Percentiles rank a stretch among this genome's conserved stretches.
Evolutionary conservation across 2,113 vertebrate genomes (phyloP).

Genomic region (Sakesphorus luctuosus): DNA sequence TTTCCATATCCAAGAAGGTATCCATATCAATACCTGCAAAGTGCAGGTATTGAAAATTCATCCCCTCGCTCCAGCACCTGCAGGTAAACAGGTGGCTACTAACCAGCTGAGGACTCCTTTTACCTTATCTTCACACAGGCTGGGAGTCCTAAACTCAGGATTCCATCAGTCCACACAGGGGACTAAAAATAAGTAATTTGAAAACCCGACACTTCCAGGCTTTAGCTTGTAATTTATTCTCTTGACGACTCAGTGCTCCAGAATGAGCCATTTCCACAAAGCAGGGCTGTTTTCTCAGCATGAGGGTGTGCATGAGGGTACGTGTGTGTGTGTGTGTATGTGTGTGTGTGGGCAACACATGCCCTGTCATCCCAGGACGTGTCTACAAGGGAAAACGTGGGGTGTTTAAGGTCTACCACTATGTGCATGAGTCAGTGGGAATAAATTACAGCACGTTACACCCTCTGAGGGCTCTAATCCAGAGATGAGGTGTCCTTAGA

Average conservation of each 20-base stretch:
- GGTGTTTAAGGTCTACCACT: constrained; percentile 49
- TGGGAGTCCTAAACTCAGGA: neutral
- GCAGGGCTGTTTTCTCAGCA: neutral
- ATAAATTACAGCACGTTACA: constrained; percentile 20
- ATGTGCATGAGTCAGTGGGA: constrained; percentile 31
- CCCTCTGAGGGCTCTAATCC: constrained; percentile 11
- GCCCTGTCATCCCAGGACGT: neutral
- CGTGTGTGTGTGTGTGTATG: neutral
- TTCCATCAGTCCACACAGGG: neutral
- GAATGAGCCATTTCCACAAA: neutral
- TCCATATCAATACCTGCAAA: no score
- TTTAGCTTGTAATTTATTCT: neutral
- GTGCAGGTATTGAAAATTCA: neutral
- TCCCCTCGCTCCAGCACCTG: neutral
- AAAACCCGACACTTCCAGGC: neutral
- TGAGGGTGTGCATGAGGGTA: neutral
- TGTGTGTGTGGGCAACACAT: neutral
- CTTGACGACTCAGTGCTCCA: neutral
- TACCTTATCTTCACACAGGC: neutral
- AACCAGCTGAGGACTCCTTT: neutral
- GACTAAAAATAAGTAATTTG: neutral
- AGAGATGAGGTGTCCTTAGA: constrained; percentile 1
- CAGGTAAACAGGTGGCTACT: neutral
- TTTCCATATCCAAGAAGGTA: neutral
- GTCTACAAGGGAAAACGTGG: neutral